Conservation (phyloP, 2,888 invertebrate species). For the Galerucella pusilla region DNA sequence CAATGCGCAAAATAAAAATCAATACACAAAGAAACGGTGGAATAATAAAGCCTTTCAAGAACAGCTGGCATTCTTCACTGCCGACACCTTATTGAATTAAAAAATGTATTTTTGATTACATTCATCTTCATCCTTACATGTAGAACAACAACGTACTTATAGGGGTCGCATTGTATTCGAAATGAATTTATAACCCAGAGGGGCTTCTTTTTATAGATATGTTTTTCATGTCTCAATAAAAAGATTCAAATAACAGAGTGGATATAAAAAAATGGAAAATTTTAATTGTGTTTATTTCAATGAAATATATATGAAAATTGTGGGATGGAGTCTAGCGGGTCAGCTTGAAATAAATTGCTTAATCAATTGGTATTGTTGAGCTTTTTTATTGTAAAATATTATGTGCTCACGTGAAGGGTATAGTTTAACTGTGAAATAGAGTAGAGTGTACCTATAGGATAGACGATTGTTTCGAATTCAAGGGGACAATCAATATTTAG, state of each 20-base stretch:
- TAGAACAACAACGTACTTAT: constrained; percentile 40
- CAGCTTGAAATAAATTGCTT: background rate
- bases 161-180: constrained; percentile 37
- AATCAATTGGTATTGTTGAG: background rate
- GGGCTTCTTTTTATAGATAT: constrained; percentile 32
- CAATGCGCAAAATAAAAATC: constrained; percentile 30
- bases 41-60: constrained; percentile 47
- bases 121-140: constrained; percentile 41
- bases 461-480: too few species aligned
- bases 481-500: too few species aligned
- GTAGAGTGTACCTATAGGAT: too few species aligned
- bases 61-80: constrained; percentile 45
- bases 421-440: too few species aligned
- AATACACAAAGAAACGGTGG: constrained; percentile 26
- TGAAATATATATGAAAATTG: constrained; percentile 1
- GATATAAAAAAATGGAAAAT: constrained; percentile 8
- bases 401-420: too few species aligned
- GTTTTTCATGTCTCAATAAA: constrained; percentile 28
- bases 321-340: background rate
- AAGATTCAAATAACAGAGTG: constrained; percentile 11
- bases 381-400: too few species aligned
- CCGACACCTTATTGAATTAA: constrained; percentile 52
- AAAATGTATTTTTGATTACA: constrained; percentile 47
- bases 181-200: constrained; percentile 38
- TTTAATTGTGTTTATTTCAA: constrained; percentile 6